These are phyloP conservation scores for Anthophora plumipes DNA, from an alignment of 2,888 invertebrate genomes.

Conservation along the genomic window DNA sequence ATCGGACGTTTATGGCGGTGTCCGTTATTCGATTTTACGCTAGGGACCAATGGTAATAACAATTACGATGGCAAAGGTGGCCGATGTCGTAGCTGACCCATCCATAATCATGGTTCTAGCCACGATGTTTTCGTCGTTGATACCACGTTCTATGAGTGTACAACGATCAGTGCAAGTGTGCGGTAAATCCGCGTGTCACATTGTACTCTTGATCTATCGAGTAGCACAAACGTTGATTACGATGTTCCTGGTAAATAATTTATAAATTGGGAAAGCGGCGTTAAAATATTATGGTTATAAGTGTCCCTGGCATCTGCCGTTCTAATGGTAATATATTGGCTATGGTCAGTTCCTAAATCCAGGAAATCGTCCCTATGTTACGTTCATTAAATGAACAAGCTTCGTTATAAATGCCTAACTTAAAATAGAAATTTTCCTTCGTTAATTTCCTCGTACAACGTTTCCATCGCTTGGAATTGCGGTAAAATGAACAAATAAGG, in stretches of 20 bases:
- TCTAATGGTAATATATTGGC: too few relatives aligned
- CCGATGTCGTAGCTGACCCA: constrained; percentile 49
- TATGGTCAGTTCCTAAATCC: too few relatives aligned
- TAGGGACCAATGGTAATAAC: constrained; percentile 58
- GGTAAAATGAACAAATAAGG: too few relatives aligned
- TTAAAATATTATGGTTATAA: neutral
- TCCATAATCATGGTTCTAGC: constrained; percentile 34
- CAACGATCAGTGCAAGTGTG: neutral
- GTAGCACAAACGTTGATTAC: neutral
- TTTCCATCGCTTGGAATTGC: too few relatives aligned
- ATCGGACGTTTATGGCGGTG: constrained; percentile 67
- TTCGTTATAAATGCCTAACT: too few relatives aligned
- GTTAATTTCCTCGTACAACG: too few relatives aligned
- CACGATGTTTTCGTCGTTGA: neutral
- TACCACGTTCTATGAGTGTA: constrained; percentile 4
- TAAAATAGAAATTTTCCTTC: too few relatives aligned
- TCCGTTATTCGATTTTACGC: constrained; percentile 72
- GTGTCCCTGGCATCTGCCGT: too few relatives aligned
- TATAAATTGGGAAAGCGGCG: neutral
- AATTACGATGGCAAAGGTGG: constrained; percentile 47
- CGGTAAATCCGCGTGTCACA: constrained; percentile 14
- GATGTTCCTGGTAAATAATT: neutral
- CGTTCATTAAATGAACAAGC: too few relatives aligned
- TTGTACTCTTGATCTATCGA: neutral
- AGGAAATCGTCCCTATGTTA: too few relatives aligned